Base-by-base conservation (phyloP, 2,113 vertebrate genomes). In the Hippocampus barbouri region DNA sequence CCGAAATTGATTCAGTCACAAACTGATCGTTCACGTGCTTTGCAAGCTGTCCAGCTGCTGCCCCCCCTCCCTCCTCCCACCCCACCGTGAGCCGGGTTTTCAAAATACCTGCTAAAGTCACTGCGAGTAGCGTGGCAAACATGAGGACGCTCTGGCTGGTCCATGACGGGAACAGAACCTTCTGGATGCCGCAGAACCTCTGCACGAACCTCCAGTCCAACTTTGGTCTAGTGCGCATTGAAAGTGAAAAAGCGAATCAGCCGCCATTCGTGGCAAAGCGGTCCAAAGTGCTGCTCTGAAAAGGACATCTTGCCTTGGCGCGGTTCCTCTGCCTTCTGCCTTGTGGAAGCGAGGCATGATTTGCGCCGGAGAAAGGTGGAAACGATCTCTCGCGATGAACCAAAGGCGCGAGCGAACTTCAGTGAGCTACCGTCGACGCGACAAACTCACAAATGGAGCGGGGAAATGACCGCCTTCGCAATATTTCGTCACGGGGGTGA, bases 81-180 rank as follows among this genome's bases (percentile, higher is more conserved):
- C 34, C 5, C 34, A 38, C 1, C 0, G 25, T n/a, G 53, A 54
- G 53, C 21, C 10, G 53, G n/a, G 9, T 11, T 61, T 61, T 16
- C 5, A 2, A 38, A 34, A 30, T 88, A 98, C 97, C 94, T 83
- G 94, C 85, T 10, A 99, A 90, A 5, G 95, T 91, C 34, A 98
- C 90, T 12, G 51, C 73, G 0, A 99, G 91, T 77, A 99, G 91
- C 0, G 95, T 98, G 66, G 92, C 89, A 83, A 97, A 97, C 96
- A 99, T 98, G 62, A 97, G 89, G 2, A 82, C 89, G 77, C 89
- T 95, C 53, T 89, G 91, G 11, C 94, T 94, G 60, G 85, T 91
- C 92, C 93, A 96, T 20, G 85, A 84, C 5, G 96, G 94, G 81
- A 98, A 97, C n/a, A 98, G 92, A 45, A 97, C 87, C n/a, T 85